phyloP scores from a whole-genome alignment of 2,888 invertebrate genomes.

The Chirona hameri region DNA sequence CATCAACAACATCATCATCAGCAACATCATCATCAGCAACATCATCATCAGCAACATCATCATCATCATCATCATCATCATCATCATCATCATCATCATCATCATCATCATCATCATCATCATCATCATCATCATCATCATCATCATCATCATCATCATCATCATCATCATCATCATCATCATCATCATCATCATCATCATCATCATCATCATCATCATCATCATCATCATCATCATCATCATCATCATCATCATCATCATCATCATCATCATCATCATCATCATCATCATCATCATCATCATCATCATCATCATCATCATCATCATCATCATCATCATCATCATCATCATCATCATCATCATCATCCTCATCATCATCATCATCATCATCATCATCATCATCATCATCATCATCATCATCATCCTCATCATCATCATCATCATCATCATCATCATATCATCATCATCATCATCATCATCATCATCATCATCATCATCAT shows the following conservation, averaged over 20 bases:
- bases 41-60: too few species aligned
- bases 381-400: too few species aligned
- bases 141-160: neutral
- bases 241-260: neutral
- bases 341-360: too few species aligned
- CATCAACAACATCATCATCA: too few species aligned
- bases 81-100: conserved; percentile 27
- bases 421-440: too few species aligned
- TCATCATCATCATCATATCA: too few species aligned
- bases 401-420: too few species aligned
- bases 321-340: neutral
- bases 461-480: too few species aligned
- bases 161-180: neutral
- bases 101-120: conserved; percentile 6
- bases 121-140: neutral
- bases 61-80: too few species aligned
- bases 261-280: neutral
- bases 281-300: neutral
- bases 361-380: too few species aligned
- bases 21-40: too few species aligned
- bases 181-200: conserved; percentile 25
- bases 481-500: too few species aligned
- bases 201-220: neutral
- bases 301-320: conserved; percentile 7
- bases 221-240: neutral